These are phyloP conservation scores for Rattus rattus DNA, from an alignment of 2,113 vertebrate genomes.

Conservation along the genomic window DNA sequence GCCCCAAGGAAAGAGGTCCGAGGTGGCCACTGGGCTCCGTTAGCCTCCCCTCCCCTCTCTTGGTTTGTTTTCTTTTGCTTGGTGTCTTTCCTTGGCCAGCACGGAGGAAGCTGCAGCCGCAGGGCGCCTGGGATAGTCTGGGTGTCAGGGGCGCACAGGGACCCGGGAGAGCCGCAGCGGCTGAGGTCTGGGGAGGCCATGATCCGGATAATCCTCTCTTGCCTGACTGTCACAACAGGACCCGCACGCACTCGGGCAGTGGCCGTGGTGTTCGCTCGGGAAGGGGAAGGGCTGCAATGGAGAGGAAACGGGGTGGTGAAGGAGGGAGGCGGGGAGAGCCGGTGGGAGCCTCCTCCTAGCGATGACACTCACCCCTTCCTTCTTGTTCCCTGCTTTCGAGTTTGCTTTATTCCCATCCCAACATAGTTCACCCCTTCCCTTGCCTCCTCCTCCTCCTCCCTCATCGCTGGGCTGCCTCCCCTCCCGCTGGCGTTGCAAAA, in stretches of 20 bases:
- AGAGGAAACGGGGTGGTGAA: not conserved
- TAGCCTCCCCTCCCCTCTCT: not conserved
- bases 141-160: conserved; percentile 51
- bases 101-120: not conserved
- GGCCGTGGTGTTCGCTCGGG: conserved; percentile 50
- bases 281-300: conserved; percentile 65
- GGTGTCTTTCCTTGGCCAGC: conserved; percentile 28
- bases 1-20: conserved; percentile 45
- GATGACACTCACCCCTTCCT: conserved; percentile 77
- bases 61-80: conserved; percentile 72
- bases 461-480: not conserved
- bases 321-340: conserved; percentile 61
- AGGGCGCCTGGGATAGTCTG: not conserved
- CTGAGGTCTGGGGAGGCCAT: conserved; percentile 80
- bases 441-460: not conserved
- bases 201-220: conserved; percentile 83
- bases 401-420: conserved; percentile 78
- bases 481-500: conserved; percentile 74
- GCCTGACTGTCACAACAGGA: conserved; percentile 81
- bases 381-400: conserved; percentile 65
- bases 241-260: conserved; percentile 43
- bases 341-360: conserved; percentile 60
- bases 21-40: conserved; percentile 25
- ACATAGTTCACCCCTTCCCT: conserved; percentile 54
- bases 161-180: conserved; percentile 24